Evolutionary conservation across 2,797 vertebrate species (phyloP).

Genomic region (Enteromius treurensis): DNA sequence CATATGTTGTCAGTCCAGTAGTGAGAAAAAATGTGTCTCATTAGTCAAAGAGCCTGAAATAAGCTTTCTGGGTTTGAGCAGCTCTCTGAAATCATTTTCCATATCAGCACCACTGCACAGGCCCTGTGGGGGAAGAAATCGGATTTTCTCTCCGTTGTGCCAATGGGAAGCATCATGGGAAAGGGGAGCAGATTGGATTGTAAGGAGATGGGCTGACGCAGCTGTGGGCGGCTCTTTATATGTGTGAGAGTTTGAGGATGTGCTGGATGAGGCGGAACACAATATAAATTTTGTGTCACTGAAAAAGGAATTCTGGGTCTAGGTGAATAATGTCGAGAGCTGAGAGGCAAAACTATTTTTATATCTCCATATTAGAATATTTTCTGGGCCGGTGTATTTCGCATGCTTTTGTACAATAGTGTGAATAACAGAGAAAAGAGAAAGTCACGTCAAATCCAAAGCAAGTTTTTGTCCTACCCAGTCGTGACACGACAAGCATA

Average conservation of each 20-base stretch:
- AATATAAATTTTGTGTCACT: constrained; percentile 29
- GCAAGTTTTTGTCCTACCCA: neutral
- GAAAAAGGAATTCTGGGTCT: constrained; percentile 13
- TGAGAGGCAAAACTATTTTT: constrained; percentile 8
- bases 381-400: neutral
- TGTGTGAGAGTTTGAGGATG: constrained; percentile 44
- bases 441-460: neutral
- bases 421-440: neutral
- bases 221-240: constrained; percentile 75
- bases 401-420: neutral
- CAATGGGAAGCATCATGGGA: constrained; percentile 83
- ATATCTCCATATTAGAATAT: neutral
- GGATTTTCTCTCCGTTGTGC: constrained; percentile 77
- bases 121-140: constrained; percentile 81
- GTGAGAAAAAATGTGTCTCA: constrained; percentile 79
- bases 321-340: neutral
- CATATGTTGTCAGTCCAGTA: neutral
- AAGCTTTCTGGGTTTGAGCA: constrained; percentile 80
- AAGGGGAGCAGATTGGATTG: constrained; percentile 80
- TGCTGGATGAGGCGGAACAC: constrained; percentile 8
- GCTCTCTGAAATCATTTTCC: constrained; percentile 80
- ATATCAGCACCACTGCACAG: constrained; percentile 80
- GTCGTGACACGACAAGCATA: neutral
- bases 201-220: constrained; percentile 76
- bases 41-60: constrained; percentile 78